Base-by-base conservation (phyloP, 1,140 invertebrate species). In the Drosophila bipectinata region DNA sequence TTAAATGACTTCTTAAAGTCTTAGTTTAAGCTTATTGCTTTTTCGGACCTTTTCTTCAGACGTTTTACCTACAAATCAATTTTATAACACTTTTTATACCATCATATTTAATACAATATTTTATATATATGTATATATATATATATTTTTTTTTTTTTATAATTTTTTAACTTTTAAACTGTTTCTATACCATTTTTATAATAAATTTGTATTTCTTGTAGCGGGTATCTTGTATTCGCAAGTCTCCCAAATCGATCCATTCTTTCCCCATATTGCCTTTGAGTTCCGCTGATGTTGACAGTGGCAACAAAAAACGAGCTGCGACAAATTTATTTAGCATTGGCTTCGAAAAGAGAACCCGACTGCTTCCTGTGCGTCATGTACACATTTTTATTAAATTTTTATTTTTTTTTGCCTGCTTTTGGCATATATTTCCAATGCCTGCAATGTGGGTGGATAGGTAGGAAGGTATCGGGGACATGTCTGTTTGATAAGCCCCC, bases 401-500 rank as follows among this genome's bases (percentile, higher is more conserved):
- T 37, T n/a, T 15, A 3, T 6, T 37, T n/a, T 37, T 37, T 37
- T 34, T 26, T 32, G 24, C 5, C 45, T 24, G 57, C 8, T 61
- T 51, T 32, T 49, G 58, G 26, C 63, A 44, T 4, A 51, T 66
- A 41, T 51, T 66, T 62, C 10, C 32, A 30, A n/a, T 47, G 14
- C 7, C 41, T 9, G 41, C 34, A 7, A 9, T 10, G 7, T 28
- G 32, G 3, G 8, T 9, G 32, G 28, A 0, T 3, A 10, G 32
- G 8, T 9, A 9, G 32, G 9, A 3, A 3, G 10, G 26, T 28
- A 28, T 28, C 6, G 26, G 5, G 61, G 7, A 18, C 9, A 26
- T 15, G 6, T 44, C n/a, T 63, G 44, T 44, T 64, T 63, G 47
- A 63, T 67, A 63, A 52, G 59, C 26, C 34, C 3, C 12, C 14